Evolutionary conservation across 2,797 vertebrate genomes (phyloP), one percentile per base, ranked within the genome.

Genomic region (Mormyrops attenuatus): DNA sequence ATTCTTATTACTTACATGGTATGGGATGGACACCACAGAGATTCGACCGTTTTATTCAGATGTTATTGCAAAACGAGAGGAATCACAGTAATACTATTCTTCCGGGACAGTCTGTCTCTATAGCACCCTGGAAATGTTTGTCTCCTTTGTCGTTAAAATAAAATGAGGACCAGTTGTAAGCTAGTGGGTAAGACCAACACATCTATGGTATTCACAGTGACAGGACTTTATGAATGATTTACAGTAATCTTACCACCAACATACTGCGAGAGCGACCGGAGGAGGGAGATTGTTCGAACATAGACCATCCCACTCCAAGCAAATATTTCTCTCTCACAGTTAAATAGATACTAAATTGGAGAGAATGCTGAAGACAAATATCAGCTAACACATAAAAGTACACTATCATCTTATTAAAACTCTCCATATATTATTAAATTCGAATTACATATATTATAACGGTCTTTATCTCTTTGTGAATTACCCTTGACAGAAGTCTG

Each of bases 361-460:
- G 44, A 87, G 44, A 77, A 41, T 22, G 44, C 89, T 66, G 15
- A 88, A 88, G 85, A 41, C 86, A 63, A 49, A 66, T 20, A 47
- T 66, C 38, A 49, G n/a, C 38, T 87, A 30, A 44, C 38, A 88
- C 34, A 13, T 34, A 8, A 63, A 89, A 60, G 38, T 60, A 82
- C 30, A 63, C 30, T 57, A 85, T 63, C 1, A 13, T 52, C 55
- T 89, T 89, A 22, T 84, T 85, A 52, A 57, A 86, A 85, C 22
- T 63, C 55, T 86, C 26, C 22, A 69, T 89, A 86, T 86, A 50
- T 69, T 63, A 69, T 52, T 52, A 52, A 73, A 89, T 87, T 89
- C 9, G 86, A 86, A 44, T 34, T n/a, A 34, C 57, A 66, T 44
- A 82, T 63, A 13, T 80, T 82, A 15, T 49, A 26, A 73, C 22